Conservation (phyloP, 2,888 invertebrate genomes). For the Apodemia duryi region DNA sequence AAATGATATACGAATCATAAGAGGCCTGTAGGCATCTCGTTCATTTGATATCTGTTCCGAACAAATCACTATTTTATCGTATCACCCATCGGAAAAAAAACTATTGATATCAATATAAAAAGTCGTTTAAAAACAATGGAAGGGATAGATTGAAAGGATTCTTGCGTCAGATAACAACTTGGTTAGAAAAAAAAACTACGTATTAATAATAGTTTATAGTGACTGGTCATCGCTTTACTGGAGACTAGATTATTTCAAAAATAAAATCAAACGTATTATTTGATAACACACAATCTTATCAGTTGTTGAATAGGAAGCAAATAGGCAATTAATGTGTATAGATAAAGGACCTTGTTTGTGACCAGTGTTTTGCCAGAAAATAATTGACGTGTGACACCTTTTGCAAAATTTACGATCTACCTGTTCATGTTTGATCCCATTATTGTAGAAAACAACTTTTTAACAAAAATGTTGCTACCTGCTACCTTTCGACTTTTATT, state of each 20-base stretch:
- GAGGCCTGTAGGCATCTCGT: conserved; percentile 59
- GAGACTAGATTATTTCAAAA: conserved; percentile 28
- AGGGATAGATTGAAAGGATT: conserved; percentile 76
- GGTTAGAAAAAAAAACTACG: conserved; percentile 62
- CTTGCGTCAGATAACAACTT: conserved; percentile 62
- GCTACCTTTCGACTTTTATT: too few relatives aligned
- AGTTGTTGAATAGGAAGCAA: conserved; percentile 4
- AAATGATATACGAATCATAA: conserved; percentile 68
- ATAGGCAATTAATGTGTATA: conserved; percentile 12
- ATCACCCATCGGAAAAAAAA: conserved; percentile 72
- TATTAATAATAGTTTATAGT: conserved; percentile 73
- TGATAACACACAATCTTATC: conserved; percentile 5
- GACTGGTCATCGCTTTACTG: conserved; percentile 48
- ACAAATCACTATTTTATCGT: conserved; percentile 77
- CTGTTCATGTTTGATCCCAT: conserved; percentile 6
- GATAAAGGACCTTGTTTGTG: conserved; percentile 20
- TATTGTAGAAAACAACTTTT: background rate
- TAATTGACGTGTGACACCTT: conserved; percentile 10
- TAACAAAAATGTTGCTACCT: too few relatives aligned
- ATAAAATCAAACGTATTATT: conserved; percentile 1
- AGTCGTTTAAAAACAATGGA: conserved; percentile 75
- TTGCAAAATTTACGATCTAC: conserved; percentile 14
- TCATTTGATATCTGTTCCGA: conserved; percentile 64
- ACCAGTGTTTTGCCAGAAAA: background rate
- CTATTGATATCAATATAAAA: conserved; percentile 76